Conservation (phyloP, 2,888 invertebrate species). For the Hydrotaea diabolus region DNA sequence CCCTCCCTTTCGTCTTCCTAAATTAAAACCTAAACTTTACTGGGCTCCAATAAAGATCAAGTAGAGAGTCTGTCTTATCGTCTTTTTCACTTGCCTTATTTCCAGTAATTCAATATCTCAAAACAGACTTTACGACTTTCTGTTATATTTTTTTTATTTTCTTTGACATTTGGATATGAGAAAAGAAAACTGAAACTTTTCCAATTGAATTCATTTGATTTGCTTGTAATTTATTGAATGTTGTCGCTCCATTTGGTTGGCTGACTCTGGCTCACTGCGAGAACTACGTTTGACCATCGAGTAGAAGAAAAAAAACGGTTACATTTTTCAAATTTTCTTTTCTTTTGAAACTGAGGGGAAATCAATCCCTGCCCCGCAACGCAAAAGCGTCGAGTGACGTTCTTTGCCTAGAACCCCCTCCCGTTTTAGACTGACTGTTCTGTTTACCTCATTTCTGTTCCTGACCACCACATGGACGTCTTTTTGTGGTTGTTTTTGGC, state of each 20-base stretch:
- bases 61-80: neutral
- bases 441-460: neutral
- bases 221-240: conserved; percentile 34
- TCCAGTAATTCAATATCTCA: neutral
- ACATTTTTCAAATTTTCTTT: conserved; percentile 10
- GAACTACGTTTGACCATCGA: neutral
- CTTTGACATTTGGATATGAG: conserved; percentile 3
- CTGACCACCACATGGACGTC: neutral
- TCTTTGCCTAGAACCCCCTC: neutral
- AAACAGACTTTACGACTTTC: neutral
- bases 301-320: neutral
- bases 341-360: too few species aligned
- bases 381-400: neutral
- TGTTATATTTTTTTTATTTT: neutral
- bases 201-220: conserved; percentile 53
- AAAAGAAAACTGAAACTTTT: conserved; percentile 45
- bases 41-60: too few species aligned
- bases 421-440: neutral
- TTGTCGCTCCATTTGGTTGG: conserved; percentile 7
- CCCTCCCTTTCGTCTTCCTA: neutral
- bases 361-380: neutral
- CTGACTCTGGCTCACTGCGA: too few species aligned
- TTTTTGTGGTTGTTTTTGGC: neutral
- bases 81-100: neutral
- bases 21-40: too few species aligned